Conservation (phyloP, 2,113 vertebrate species). For the Crypturellus undulatus region DNA sequence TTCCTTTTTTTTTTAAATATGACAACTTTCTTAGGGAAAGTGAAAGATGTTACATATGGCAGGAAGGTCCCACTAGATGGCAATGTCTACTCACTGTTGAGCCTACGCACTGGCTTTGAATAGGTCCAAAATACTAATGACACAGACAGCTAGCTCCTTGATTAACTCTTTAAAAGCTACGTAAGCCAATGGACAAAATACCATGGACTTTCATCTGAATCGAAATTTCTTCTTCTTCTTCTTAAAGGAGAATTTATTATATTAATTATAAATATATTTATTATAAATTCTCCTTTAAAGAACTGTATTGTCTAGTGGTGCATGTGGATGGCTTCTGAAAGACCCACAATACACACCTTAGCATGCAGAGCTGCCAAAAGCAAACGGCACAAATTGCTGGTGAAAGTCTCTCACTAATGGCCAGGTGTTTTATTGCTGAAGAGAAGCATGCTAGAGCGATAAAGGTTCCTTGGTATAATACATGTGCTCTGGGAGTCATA, state of each 20-base stretch:
- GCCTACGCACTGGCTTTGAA: neutral
- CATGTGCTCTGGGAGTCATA: neutral
- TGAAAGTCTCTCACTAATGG: neutral
- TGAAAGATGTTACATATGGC: neutral
- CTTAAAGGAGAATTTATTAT: too few species aligned
- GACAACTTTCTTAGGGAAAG: neutral
- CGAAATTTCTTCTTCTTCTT: neutral
- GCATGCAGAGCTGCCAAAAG: neutral
- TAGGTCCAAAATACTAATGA: neutral
- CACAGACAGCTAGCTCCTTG: neutral
- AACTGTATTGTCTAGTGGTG: neutral
- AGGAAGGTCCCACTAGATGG: conserved; percentile 71
- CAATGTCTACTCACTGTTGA: conserved; percentile 29
- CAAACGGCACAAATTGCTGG: neutral
- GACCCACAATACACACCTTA: too few species aligned
- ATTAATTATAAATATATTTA: too few species aligned
- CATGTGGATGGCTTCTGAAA: too few species aligned
- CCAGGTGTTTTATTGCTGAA: neutral
- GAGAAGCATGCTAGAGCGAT: neutral
- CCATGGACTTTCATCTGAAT: neutral
- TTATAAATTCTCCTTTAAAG: neutral
- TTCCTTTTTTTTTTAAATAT: too few species aligned
- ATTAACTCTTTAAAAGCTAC: neutral
- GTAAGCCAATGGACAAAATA: neutral
- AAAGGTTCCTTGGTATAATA: neutral